Conservation (phyloP, 1,140 invertebrate species). For the Trichomalopsis sarcophagae region DNA sequence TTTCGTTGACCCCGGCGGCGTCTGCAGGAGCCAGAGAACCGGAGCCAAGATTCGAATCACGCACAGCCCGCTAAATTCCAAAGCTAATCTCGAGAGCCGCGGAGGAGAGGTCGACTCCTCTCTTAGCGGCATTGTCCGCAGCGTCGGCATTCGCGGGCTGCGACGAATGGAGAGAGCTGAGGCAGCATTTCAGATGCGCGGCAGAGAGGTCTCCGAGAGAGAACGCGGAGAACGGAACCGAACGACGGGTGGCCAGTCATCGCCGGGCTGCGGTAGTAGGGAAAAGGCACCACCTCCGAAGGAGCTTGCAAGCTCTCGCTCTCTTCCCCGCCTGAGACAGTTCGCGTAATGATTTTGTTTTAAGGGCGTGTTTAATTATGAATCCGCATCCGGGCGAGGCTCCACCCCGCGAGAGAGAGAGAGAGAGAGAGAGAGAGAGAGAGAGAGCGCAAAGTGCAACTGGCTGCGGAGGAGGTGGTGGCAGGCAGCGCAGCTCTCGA, state of each 20-base stretch:
- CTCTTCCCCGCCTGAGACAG: conserved; percentile 37
- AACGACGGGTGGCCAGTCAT: conserved; percentile 4
- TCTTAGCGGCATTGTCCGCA: conserved; percentile 28
- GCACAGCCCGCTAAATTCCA: not conserved
- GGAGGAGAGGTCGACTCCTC: conserved; percentile 52
- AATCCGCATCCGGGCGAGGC: conserved; percentile 73
- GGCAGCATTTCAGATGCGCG: not conserved
- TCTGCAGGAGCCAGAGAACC: no score
- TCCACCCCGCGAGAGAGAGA: conserved; percentile 65
- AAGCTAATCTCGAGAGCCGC: conserved; percentile 8
- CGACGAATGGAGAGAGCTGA: conserved; percentile 31
- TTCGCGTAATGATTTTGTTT: conserved; percentile 75
- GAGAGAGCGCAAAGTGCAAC: conserved; percentile 4
- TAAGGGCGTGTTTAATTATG: conserved; percentile 77
- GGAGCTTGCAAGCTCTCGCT: conserved; percentile 44
- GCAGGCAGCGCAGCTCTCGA: conserved; percentile 9
- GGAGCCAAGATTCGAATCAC: conserved; percentile 11
- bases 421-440: not conserved
- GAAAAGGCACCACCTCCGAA: conserved; percentile 51
- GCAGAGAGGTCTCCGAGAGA: not conserved
- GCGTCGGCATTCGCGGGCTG: not conserved
- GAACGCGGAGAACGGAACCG: conserved; percentile 4
- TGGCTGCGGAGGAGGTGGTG: not conserved
- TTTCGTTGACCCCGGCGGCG: no score
- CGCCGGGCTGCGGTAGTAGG: not conserved